These are phyloP conservation scores for Yponomeuta malinellus DNA, from an alignment of 2,888 invertebrate species.

Conservation along the genomic window DNA sequence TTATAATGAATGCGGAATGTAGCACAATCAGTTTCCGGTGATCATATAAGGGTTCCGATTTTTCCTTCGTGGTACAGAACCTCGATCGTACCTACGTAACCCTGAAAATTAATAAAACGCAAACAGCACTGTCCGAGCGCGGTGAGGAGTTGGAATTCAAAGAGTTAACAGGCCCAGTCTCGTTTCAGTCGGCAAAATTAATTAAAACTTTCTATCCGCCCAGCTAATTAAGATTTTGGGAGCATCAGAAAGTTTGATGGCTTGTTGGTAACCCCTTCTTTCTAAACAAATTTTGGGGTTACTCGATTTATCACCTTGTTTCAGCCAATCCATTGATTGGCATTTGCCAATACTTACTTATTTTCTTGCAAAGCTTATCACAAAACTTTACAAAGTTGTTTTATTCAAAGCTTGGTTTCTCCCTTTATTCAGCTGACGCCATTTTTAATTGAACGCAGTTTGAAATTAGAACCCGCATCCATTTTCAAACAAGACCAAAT, in stretches of 20 bases:
- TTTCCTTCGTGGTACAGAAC: too few species aligned
- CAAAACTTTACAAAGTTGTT: too few species aligned
- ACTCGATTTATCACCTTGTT: slow-evolving; percentile 1
- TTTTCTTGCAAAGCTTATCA: too few species aligned
- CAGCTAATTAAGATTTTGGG: slow-evolving; percentile 17
- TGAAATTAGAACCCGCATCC: slow-evolving; percentile 1
- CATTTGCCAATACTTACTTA: neutral
- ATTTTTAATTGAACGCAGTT: neutral
- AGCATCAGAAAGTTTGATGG: slow-evolving; percentile 5
- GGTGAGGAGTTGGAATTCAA: neutral
- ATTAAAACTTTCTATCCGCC: slow-evolving; percentile 19
- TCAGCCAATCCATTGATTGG: neutral
- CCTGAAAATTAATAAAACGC: neutral
- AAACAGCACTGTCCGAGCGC: neutral
- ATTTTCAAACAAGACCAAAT: neutral
- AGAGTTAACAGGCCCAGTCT: slow-evolving; percentile 16
- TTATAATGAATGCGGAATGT: too few species aligned
- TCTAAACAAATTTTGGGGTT: neutral
- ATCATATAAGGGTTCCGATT: too few species aligned
- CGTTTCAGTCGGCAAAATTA: slow-evolving; percentile 18
- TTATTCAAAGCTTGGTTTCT: neutral
- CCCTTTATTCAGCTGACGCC: neutral
- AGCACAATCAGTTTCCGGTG: too few species aligned
- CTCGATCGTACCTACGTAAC: too few species aligned
- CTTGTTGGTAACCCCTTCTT: slow-evolving; percentile 7